Evolutionary conservation across 2,888 invertebrate species (phyloP).

Genomic region (Perizoma flavofasciatum): DNA sequence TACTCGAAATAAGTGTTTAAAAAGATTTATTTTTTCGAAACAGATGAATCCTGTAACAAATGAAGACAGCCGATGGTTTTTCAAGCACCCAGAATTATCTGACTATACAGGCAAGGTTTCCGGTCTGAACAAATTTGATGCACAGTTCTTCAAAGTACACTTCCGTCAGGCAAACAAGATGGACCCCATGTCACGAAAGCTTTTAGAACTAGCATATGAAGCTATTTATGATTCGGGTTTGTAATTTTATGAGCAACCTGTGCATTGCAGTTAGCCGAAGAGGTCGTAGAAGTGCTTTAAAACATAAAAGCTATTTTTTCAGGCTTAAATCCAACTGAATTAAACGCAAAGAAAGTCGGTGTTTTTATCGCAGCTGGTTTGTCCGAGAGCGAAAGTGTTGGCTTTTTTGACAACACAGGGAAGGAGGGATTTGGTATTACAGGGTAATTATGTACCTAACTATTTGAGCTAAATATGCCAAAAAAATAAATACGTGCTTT

Average conservation of each 20-base stretch:
- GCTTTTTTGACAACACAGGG: conserved; percentile 39
- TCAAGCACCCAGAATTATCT: conserved; percentile 68
- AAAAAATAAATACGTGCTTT: too few relatives aligned
- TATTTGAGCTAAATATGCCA: too few relatives aligned
- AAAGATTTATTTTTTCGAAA: neutral
- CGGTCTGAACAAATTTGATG: conserved; percentile 83
- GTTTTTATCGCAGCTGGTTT: conserved; percentile 63
- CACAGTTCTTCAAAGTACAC: conserved; percentile 86
- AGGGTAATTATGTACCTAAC: conserved; percentile 34
- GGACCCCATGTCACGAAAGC: conserved; percentile 48
- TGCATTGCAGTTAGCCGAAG: neutral
- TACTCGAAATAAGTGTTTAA: neutral
- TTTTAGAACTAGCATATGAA: conserved; percentile 49
- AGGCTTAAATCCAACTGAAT: conserved; percentile 83
- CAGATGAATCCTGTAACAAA: conserved; percentile 59
- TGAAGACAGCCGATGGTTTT: conserved; percentile 69
- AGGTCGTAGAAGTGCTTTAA: neutral
- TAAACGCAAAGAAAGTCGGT: conserved; percentile 75
- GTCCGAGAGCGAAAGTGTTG: conserved; percentile 82
- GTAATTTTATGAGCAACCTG: neutral
- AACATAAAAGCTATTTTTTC: conserved; percentile 1
- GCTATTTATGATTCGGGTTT: conserved; percentile 53
- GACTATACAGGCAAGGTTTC: conserved; percentile 85
- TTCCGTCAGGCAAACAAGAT: conserved; percentile 49
- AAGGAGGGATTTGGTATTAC: conserved; percentile 35